Evolutionary conservation across 2,113 vertebrate species (phyloP).

Genomic region (Muscicapa adusta): DNA sequence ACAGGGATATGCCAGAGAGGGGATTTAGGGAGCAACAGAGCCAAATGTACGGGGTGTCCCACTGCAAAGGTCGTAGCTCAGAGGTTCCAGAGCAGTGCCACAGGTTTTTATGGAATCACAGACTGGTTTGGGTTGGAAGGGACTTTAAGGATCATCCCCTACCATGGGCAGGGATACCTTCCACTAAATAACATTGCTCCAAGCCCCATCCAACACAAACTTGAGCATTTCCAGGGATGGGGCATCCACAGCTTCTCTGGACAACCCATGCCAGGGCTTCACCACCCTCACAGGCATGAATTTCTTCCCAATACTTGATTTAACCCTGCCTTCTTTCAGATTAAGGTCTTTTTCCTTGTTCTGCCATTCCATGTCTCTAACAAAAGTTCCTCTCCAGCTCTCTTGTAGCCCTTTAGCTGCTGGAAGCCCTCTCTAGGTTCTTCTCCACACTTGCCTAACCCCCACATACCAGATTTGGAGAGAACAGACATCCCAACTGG

Average conservation of each 20-base stretch:
- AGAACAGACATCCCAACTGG: neutral
- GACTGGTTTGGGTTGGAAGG: neutral
- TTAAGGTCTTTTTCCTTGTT: neutral
- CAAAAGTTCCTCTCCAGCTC: neutral
- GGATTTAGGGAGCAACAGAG: neutral
- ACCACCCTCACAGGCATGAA: neutral
- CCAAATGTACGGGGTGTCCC: neutral
- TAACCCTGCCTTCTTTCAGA: neutral
- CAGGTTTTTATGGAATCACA: neutral
- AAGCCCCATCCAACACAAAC: neutral
- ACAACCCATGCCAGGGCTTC: neutral
- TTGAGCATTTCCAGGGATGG: neutral
- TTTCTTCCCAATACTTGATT: neutral
- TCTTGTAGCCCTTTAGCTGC: neutral
- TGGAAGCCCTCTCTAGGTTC: neutral
- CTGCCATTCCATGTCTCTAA: neutral
- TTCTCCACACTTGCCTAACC: neutral
- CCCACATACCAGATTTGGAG: neutral
- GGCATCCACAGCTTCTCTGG: neutral
- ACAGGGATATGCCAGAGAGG: neutral
- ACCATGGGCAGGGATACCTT: neutral
- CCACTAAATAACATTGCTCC: neutral
- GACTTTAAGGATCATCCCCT: neutral
- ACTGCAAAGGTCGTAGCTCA: neutral
- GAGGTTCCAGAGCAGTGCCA: neutral